These are phyloP conservation scores for Sussaba pulchella DNA, from an alignment of 2,888 invertebrate species.

Conservation along the genomic window DNA sequence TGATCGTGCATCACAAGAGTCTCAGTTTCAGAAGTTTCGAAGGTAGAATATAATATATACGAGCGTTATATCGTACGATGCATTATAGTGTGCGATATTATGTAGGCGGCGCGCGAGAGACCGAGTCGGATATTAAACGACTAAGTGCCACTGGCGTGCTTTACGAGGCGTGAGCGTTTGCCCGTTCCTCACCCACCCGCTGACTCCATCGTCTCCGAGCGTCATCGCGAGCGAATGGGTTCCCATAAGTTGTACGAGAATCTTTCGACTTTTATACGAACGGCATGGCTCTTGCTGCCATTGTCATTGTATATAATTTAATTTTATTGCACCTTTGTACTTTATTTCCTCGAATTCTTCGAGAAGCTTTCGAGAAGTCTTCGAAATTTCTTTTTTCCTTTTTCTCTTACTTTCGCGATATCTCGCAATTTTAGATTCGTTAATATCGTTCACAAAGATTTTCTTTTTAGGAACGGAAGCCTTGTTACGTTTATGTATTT, in stretches of 20 bases:
- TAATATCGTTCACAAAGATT: no score
- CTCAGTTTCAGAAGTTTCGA: background rate
- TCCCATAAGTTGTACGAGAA: constrained; percentile 9
- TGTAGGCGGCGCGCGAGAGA: constrained; percentile 10
- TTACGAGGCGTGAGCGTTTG: constrained; percentile 29
- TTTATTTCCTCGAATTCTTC: background rate
- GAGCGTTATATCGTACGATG: background rate
- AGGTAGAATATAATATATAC: background rate
- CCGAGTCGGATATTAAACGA: constrained; percentile 25
- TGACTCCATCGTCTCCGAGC: background rate
- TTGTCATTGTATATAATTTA: background rate
- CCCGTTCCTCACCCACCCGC: constrained; percentile 6
- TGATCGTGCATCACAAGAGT: background rate
- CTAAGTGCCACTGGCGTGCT: constrained; percentile 27
- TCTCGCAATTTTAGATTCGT: no score
- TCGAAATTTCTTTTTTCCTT: background rate
- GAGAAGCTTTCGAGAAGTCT: background rate
- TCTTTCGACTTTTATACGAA: background rate
- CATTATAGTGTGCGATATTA: background rate
- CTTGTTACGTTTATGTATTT: no score
- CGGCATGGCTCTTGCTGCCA: background rate
- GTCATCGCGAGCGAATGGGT: background rate
- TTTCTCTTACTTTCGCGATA: background rate
- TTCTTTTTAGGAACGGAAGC: no score
- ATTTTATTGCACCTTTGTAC: background rate